phyloP scores from a whole-genome alignment of 2,113 vertebrate genomes.

The Lagenorhynchus albirostris region DNA sequence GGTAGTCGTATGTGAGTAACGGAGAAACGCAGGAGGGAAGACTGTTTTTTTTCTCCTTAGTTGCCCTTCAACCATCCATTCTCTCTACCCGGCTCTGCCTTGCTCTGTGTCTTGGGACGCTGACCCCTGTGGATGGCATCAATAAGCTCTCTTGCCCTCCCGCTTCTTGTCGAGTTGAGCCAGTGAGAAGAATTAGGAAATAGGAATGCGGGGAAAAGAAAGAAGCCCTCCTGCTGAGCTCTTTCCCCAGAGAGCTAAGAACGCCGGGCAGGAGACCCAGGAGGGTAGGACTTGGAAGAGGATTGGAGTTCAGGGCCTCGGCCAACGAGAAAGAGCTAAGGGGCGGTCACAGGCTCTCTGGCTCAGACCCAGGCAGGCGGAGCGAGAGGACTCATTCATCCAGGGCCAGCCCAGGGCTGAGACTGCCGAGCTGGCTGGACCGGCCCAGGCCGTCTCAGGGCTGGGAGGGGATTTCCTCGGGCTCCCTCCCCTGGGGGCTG shows the following conservation, averaged over 20 bases:
- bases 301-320: not conserved
- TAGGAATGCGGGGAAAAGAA: not conserved
- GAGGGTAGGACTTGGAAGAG: not conserved
- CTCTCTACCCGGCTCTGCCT: not conserved
- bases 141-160: not conserved
- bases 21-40: not conserved
- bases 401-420: constrained; percentile 34
- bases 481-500: not conserved
- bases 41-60: not conserved
- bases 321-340: not conserved
- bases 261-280: not conserved
- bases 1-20: not conserved
- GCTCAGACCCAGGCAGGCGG: constrained; percentile 20
- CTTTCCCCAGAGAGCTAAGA: not conserved
- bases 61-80: not conserved
- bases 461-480: constrained; percentile 59
- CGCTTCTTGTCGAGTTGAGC: not conserved
- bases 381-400: constrained; percentile 53
- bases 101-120: not conserved
- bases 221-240: not conserved
- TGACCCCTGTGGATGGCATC: not conserved
- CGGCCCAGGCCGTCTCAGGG: not conserved
- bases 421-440: not conserved
- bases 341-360: not conserved
- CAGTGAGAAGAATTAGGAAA: not conserved